Conservation (phyloP, 2,113 vertebrate genomes). For the Grammomys surdaster region DNA sequence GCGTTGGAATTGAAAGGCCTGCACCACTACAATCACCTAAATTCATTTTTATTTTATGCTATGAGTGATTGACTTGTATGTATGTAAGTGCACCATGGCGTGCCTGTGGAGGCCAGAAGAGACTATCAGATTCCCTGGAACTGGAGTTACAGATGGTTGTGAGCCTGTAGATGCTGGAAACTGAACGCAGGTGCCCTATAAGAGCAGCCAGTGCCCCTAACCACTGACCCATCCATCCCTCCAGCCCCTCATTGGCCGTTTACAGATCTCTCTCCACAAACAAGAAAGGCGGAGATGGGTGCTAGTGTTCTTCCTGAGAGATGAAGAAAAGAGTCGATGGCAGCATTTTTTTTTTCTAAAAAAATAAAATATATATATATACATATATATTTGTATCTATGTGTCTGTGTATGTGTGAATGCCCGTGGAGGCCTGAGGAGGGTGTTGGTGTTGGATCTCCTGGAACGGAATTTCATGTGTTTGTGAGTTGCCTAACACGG, state of each 20-base stretch:
- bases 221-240: neutral
- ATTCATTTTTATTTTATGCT: neutral
- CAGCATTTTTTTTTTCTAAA: neutral
- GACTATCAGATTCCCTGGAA: neutral
- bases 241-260: neutral
- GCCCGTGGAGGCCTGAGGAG: neutral
- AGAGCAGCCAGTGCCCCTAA: neutral
- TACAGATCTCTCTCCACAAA: constrained; percentile 10
- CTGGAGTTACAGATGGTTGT: neutral
- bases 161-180: neutral
- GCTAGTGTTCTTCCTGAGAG: neutral
- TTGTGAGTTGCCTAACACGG: neutral
- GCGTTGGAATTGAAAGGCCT: neutral
- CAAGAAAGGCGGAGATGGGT: neutral
- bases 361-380: neutral
- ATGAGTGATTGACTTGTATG: neutral
- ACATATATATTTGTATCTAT: neutral
- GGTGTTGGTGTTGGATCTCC: too few relatives aligned
- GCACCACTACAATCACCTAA: neutral
- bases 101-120: neutral
- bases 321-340: neutral
- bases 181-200: neutral
- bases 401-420: neutral
- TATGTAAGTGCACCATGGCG: neutral
- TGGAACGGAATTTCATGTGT: neutral